Base-by-base conservation (phyloP, 2,113 vertebrate genomes). In the Atherinomorus stipes region DNA sequence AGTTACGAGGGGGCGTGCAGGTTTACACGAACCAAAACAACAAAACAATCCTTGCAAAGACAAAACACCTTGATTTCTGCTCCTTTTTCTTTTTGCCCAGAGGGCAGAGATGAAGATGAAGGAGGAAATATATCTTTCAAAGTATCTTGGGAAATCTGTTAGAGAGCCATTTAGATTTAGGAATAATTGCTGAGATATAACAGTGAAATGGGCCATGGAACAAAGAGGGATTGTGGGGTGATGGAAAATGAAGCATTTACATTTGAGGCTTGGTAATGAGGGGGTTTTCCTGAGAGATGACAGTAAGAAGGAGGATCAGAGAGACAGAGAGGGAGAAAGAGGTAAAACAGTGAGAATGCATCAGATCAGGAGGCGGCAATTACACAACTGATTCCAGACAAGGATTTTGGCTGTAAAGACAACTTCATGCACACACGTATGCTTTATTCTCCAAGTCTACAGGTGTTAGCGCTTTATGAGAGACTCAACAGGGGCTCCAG, bases 201-300 rank as follows among this genome's bases (percentile, higher is more conserved):
- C 76, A 89, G 89, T 54, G 77, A 85, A 87, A 85, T 85, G 61
- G 86, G 79, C 84, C 37, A 0, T 64, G 83, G 89, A 91, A 93
- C 88, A 93, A 91, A 93, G 91, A 72, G 5, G 68, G 53, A 63
- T 81, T 90, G 86, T 85, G 72, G 83, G 83, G 77, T 83, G 81
- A 69, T 63, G 76, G 80, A 85, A 88, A 90, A 90, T 82, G 50
- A 81, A 85, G 77, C 74, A 80, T 86, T 89, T 88, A 81, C 72
- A 91, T 86, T 88, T 57, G 74, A 80, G 75, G 73, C 58, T 54
- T 80, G 28, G 76, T 91, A 92, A 92, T 90, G 85, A 91, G 85
- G 90, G 91, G 90, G 84, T 85, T 93, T 93, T 92, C 89, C 91
- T 91, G 75, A 82, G 49, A 91, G 83, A 88, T 91, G 92, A 91